Percentiles rank a stretch among this genome's conserved stretches.
These are phyloP conservation scores for Notarius quadriscutis DNA, from an alignment of 2,113 vertebrate species.

Conservation along the genomic window DNA sequence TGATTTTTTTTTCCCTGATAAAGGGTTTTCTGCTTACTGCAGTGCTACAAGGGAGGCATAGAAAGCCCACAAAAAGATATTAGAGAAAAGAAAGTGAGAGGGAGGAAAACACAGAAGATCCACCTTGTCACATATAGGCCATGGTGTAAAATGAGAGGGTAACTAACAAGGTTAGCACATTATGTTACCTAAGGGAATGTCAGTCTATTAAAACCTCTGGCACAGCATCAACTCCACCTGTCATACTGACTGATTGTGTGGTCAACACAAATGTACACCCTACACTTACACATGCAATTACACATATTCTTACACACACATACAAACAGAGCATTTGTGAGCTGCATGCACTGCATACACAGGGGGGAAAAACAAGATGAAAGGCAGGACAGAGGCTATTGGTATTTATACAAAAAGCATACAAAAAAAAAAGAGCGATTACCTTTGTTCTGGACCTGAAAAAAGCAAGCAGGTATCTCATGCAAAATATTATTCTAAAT, in stretches of 20 bases:
- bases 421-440: neutral
- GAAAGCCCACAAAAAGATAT: slow-evolving; percentile 14
- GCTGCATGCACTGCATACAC: slow-evolving; percentile 26
- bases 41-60: slow-evolving; percentile 7
- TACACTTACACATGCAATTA: slow-evolving; percentile 33
- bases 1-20: slow-evolving; percentile 20
- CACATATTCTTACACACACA: slow-evolving; percentile 26
- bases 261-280: slow-evolving; percentile 42
- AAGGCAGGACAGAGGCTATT: neutral
- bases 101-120: slow-evolving; percentile 24
- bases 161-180: slow-evolving; percentile 20
- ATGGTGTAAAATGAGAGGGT: slow-evolving; percentile 22
- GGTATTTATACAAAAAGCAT: slow-evolving; percentile 1
- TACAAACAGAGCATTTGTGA: neutral
- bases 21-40: neutral
- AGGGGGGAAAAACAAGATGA: slow-evolving; percentile 27
- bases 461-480: neutral
- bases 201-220: slow-evolving; percentile 39
- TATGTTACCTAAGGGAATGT: slow-evolving; percentile 39
- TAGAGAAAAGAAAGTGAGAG: slow-evolving; percentile 14
- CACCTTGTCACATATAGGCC: slow-evolving; percentile 31
- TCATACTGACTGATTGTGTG: slow-evolving; percentile 46
- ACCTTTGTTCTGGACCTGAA: neutral
- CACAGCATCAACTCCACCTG: slow-evolving; percentile 38
- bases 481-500: neutral